Evolutionary conservation across 2,797 vertebrate genomes (phyloP).

Genomic region (Poeciliopsis paucimaculata): DNA sequence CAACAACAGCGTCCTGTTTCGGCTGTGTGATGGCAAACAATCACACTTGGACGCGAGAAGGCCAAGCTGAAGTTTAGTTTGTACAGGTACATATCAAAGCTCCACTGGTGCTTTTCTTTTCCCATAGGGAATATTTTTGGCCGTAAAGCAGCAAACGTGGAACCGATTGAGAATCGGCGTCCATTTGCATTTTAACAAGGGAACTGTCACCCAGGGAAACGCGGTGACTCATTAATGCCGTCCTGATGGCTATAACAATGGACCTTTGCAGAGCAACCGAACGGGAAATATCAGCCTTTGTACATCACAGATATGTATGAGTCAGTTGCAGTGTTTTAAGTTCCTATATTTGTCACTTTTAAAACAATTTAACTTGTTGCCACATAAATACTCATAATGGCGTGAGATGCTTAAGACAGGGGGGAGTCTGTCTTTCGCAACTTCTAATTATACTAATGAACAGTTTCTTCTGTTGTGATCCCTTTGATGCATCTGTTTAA

Average conservation of each 20-base stretch:
- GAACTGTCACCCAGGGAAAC: slow-evolving; percentile 26
- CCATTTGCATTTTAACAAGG: slow-evolving; percentile 12
- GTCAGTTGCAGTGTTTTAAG: background rate
- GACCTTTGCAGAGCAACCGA: background rate
- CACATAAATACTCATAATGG: background rate
- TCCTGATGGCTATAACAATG: slow-evolving; percentile 16
- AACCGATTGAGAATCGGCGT: slow-evolving; percentile 19
- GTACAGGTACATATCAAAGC: background rate
- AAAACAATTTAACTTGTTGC: background rate
- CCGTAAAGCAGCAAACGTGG: background rate
- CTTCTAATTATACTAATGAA: background rate
- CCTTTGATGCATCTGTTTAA: background rate
- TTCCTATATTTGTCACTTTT: background rate
- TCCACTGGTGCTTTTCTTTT: slow-evolving; percentile 12
- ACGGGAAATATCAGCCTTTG: background rate
- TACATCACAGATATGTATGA: background rate
- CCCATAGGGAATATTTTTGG: slow-evolving; percentile 1
- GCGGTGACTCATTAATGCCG: slow-evolving; percentile 10
- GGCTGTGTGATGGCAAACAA: background rate
- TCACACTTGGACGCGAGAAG: background rate
- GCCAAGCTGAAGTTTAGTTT: background rate
- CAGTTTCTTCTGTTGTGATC: background rate
- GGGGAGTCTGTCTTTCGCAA: background rate
- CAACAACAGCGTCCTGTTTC: slow-evolving; percentile 9
- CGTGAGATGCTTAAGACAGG: background rate